Conservation (phyloP, 2,888 invertebrate species). For the Harpalus rubripes region DNA sequence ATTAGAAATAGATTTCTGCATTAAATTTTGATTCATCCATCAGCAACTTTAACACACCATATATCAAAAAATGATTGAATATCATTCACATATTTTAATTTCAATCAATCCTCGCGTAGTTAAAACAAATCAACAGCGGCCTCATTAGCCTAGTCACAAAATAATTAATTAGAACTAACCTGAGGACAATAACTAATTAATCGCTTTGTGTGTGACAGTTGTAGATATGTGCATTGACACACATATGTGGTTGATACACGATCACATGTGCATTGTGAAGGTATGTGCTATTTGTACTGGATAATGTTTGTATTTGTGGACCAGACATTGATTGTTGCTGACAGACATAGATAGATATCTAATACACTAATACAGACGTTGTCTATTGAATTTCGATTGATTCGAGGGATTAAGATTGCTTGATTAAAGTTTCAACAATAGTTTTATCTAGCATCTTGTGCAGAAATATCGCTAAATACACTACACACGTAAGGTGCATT, state of each 20-base stretch:
- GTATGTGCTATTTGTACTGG: background rate
- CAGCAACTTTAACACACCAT: background rate
- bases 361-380: constrained; percentile 28
- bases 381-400: constrained; percentile 25
- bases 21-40: background rate
- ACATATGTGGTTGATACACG: background rate
- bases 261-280: background rate
- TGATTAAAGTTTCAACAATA: constrained; percentile 12
- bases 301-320: background rate
- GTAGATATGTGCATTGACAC: background rate
- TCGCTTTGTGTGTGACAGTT: constrained; percentile 12
- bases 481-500: too few relatives aligned
- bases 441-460: background rate
- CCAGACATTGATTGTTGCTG: constrained; percentile 5
- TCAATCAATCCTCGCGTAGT: background rate
- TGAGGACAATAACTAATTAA: constrained; percentile 35
- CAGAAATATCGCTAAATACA: too few relatives aligned
- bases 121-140: background rate
- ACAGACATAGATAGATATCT: constrained; percentile 17
- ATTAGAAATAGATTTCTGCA: background rate
- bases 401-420: constrained; percentile 12
- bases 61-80: background rate
- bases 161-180: constrained; percentile 24
- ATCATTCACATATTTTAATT: background rate
- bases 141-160: constrained; percentile 8